Evolutionary conservation across 2,888 invertebrate genomes (phyloP).

Genomic region (Beris morrisii): DNA sequence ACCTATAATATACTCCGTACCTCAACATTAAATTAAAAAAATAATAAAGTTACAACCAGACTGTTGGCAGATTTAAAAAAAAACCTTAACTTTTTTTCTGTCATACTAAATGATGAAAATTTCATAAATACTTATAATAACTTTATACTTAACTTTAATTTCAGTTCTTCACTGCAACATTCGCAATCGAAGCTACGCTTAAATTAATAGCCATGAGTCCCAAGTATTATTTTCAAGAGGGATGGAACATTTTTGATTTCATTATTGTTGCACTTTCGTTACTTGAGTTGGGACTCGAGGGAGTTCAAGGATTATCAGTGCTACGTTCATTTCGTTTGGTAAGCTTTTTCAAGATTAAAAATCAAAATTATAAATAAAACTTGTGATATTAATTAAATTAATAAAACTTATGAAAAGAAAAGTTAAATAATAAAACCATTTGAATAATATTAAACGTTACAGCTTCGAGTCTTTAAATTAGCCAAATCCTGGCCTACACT

Average conservation of each 20-base stretch:
- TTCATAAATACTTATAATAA: no score
- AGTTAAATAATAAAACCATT: neutral
- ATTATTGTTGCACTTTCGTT: constrained; percentile 95
- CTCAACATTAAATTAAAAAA: no score
- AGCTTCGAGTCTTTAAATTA: constrained; percentile 98
- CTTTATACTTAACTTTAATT: constrained; percentile 45
- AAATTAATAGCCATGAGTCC: constrained; percentile 97
- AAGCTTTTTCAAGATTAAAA: constrained; percentile 54
- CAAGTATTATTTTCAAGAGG: constrained; percentile 95
- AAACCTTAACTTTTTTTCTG: no score
- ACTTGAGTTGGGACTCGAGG: constrained; percentile 89
- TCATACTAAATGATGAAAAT: no score
- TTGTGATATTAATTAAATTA: constrained; percentile 15
- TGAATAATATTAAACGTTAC: constrained; percentile 39
- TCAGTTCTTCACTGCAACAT: constrained; percentile 97
- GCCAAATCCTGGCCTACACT: constrained; percentile 99
- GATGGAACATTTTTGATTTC: constrained; percentile 99
- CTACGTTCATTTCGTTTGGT: constrained; percentile 98
- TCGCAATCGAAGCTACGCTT: constrained; percentile 91
- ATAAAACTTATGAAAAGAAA: neutral
- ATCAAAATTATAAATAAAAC: constrained; percentile 1
- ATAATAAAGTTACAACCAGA: no score
- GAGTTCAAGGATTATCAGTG: constrained; percentile 94
- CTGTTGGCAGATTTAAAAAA: no score
- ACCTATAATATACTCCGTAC: no score